phyloP scores from a whole-genome alignment of 2,888 invertebrate genomes.

The Saturnia pavonia region DNA sequence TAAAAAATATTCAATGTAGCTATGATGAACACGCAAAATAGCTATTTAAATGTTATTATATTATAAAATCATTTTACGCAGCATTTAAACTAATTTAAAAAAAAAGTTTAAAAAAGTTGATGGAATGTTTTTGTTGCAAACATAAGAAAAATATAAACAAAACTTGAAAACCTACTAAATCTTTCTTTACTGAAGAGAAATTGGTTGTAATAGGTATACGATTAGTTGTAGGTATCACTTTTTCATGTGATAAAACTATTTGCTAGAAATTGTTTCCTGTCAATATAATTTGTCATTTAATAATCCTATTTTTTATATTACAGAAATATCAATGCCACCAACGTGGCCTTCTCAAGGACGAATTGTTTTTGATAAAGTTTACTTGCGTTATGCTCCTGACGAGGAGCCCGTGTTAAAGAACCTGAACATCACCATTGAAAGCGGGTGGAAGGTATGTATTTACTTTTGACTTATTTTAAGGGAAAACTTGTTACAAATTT shows the following conservation, averaged over 20 bases:
- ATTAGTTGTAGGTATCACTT: background rate
- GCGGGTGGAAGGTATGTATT: conserved; percentile 70
- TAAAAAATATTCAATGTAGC: too few species aligned
- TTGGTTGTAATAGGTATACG: too few species aligned
- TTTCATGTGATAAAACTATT: background rate
- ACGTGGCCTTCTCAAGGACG: conserved; percentile 84
- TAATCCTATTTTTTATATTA: conserved; percentile 35
- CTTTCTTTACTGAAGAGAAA: too few species aligned
- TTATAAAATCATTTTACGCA: too few species aligned
- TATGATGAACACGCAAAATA: too few species aligned
- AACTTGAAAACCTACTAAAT: too few species aligned
- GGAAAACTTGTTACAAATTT: too few species aligned
- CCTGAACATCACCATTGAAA: conserved; percentile 63
- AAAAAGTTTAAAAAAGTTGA: background rate
- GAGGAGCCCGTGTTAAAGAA: conserved; percentile 84
- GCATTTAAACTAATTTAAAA: too few species aligned
- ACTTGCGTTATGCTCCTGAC: conserved; percentile 82
- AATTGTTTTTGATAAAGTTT: conserved; percentile 82
- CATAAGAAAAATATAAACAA: background rate
- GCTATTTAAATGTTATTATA: too few species aligned
- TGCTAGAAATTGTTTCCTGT: background rate
- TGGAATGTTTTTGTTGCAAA: background rate
- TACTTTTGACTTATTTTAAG: background rate
- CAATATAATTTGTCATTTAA: background rate
- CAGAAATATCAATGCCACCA: conserved; percentile 76